Percentiles rank a stretch among this genome's conserved stretches.
phyloP scores from a whole-genome alignment of 2,113 vertebrate species.

The Esox niger region DNA sequence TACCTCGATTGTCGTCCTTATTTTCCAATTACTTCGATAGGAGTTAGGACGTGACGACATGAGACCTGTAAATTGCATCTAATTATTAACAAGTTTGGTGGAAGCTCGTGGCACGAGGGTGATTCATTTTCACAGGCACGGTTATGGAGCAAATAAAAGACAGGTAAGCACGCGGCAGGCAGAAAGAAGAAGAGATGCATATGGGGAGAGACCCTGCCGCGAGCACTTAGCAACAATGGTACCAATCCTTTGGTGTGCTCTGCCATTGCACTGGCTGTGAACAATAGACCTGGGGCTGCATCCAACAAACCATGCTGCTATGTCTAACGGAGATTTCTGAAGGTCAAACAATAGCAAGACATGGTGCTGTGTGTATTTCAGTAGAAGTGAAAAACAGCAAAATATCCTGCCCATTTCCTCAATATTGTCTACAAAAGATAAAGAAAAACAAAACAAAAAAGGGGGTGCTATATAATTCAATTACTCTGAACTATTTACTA shows the following conservation, averaged over 20 bases:
- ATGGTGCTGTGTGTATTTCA: constrained; percentile 25
- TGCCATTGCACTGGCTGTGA: constrained; percentile 23
- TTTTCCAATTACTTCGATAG: constrained; percentile 5
- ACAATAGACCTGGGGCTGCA: constrained; percentile 50
- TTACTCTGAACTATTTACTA: constrained; percentile 25
- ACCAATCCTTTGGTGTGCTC: constrained; percentile 28
- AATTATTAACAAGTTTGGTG: constrained; percentile 20
- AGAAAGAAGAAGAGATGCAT: neutral
- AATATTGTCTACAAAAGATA: constrained; percentile 2
- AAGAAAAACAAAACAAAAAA: constrained; percentile 18
- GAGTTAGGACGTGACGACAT: neutral
- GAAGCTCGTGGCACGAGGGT: neutral
- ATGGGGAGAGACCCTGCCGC: constrained; percentile 23
- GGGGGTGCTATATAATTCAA: constrained; percentile 21
- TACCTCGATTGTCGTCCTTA: neutral
- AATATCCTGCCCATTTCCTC: neutral
- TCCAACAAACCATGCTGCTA: constrained; percentile 20
- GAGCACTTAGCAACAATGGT: constrained; percentile 36
- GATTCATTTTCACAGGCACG: constrained; percentile 15
- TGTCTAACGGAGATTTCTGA: constrained; percentile 47
- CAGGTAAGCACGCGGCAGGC: constrained; percentile 24
- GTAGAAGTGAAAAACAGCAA: neutral
- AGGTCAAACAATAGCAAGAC: constrained; percentile 67
- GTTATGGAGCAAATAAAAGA: constrained; percentile 17
- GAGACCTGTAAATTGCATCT: constrained; percentile 5